phyloP scores from a whole-genome alignment of 2,113 vertebrate genomes.

The Dascyllus trimaculatus region DNA sequence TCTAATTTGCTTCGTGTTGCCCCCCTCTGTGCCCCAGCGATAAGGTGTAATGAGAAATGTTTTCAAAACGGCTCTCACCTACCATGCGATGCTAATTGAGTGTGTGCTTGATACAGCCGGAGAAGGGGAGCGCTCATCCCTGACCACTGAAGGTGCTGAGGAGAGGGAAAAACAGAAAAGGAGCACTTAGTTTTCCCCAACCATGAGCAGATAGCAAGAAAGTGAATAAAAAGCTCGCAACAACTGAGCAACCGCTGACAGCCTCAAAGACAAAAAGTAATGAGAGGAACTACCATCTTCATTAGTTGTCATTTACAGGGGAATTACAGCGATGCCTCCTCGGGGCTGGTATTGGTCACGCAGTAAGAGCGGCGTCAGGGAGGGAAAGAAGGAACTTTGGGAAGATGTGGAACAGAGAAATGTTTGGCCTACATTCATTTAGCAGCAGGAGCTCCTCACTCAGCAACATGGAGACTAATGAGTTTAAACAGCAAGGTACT shows the following conservation, averaged over 20 bases:
- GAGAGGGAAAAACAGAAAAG: constrained; percentile 6
- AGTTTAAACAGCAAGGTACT: not conserved
- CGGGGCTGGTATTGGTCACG: constrained; percentile 73
- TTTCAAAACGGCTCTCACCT: constrained; percentile 73
- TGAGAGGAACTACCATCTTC: constrained; percentile 60
- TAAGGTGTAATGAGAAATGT: constrained; percentile 84
- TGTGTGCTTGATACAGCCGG: constrained; percentile 26
- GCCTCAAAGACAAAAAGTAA: constrained; percentile 58
- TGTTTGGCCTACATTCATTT: constrained; percentile 52
- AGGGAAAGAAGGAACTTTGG: constrained; percentile 32
- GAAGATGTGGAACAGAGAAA: constrained; percentile 33
- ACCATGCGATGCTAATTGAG: constrained; percentile 67
- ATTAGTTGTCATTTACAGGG: constrained; percentile 80
- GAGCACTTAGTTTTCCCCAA: not conserved
- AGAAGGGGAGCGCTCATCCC: constrained; percentile 39
- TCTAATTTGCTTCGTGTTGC: constrained; percentile 72
- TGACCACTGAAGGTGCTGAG: constrained; percentile 37
- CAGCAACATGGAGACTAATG: not conserved
- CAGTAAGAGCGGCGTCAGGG: constrained; percentile 13
- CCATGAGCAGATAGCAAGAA: not conserved
- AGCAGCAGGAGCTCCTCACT: not conserved
- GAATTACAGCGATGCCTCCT: constrained; percentile 66
- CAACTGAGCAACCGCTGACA: constrained; percentile 15
- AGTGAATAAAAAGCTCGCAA: constrained; percentile 32
- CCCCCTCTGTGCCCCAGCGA: constrained; percentile 69